Evolutionary conservation across 2,888 invertebrate genomes (phyloP).

Genomic region (Elmis aenea): DNA sequence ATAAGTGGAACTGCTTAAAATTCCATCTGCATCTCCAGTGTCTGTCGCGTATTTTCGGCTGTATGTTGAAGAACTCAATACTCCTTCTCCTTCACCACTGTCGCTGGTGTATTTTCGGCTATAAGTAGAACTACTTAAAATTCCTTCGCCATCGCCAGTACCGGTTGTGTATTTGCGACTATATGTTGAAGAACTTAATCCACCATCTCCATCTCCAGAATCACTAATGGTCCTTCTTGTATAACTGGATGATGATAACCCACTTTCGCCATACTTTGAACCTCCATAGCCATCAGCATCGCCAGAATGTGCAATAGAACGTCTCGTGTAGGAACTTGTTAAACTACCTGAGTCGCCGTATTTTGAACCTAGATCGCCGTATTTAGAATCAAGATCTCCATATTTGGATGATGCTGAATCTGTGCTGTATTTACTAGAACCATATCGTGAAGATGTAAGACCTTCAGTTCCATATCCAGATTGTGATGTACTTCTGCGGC

Average conservation of each 20-base stretch:
- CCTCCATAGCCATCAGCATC: slow-evolving; percentile 13
- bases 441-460: slow-evolving; percentile 30
- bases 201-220: slow-evolving; percentile 12
- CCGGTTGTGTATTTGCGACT: slow-evolving; percentile 9
- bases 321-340: slow-evolving; percentile 20
- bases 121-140: slow-evolving; percentile 4
- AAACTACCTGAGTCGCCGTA: slow-evolving; percentile 6
- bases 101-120: slow-evolving; percentile 8
- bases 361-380: slow-evolving; percentile 15
- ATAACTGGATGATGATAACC: slow-evolving; percentile 8
- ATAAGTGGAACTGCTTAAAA: slow-evolving; percentile 8
- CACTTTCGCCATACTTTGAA: slow-evolving; percentile 15
- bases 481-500: slow-evolving; percentile 32
- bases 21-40: slow-evolving; percentile 9
- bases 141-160: slow-evolving; percentile 23
- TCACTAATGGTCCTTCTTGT: slow-evolving; percentile 10
- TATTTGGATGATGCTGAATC: slow-evolving; percentile 15
- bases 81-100: slow-evolving; percentile 6
- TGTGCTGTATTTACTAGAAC: slow-evolving; percentile 18
- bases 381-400: slow-evolving; percentile 13
- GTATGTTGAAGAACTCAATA: slow-evolving; percentile 5
- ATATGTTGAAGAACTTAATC: slow-evolving; percentile 6
- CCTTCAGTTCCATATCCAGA: slow-evolving; percentile 35
- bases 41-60: slow-evolving; percentile 8
- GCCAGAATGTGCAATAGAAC: slow-evolving; percentile 12